Percentiles rank a stretch among this genome's conserved stretches.
Conservation (phyloP, 1,140 invertebrate genomes). For the Papilio machaon region DNA sequence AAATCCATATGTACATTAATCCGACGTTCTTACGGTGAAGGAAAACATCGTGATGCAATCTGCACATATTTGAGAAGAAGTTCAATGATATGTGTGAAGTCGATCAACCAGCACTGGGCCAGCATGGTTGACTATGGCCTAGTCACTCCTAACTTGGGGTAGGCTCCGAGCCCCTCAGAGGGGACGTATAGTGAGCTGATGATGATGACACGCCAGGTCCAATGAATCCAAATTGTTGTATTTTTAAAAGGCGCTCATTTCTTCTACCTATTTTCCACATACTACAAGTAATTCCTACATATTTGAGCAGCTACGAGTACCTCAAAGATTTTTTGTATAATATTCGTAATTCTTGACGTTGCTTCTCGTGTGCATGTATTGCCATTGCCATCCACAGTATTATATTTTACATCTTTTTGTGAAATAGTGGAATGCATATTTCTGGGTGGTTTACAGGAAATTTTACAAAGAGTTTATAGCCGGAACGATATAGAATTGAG, state of each 20-base stretch:
- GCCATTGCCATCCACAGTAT: constrained; percentile 12
- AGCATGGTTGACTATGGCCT: too few species aligned
- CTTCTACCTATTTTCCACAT: background rate
- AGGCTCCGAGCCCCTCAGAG: too few species aligned
- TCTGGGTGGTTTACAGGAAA: background rate
- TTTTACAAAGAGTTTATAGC: constrained; percentile 1
- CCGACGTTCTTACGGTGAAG: too few species aligned
- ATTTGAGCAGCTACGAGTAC: background rate
- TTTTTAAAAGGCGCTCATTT: background rate
- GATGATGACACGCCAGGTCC: too few species aligned
- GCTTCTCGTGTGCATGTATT: constrained; percentile 4
- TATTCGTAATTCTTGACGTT: constrained; percentile 16
- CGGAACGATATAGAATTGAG: background rate
- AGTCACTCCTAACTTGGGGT: too few species aligned
- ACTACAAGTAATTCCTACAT: background rate
- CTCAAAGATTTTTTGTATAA: constrained; percentile 8
- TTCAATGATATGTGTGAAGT: too few species aligned
- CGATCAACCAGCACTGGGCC: too few species aligned
- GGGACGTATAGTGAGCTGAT: too few species aligned
- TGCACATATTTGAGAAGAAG: too few species aligned
- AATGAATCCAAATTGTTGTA: background rate
- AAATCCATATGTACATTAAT: too few species aligned
- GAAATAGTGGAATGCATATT: constrained; percentile 19
- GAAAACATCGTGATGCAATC: too few species aligned
- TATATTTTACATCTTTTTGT: constrained; percentile 34